A percentile compares a stretch with the other conserved stretches of the same genome.
phyloP scores from a whole-genome alignment of 2,797 vertebrate genomes.

The Malurus leucopterus region DNA sequence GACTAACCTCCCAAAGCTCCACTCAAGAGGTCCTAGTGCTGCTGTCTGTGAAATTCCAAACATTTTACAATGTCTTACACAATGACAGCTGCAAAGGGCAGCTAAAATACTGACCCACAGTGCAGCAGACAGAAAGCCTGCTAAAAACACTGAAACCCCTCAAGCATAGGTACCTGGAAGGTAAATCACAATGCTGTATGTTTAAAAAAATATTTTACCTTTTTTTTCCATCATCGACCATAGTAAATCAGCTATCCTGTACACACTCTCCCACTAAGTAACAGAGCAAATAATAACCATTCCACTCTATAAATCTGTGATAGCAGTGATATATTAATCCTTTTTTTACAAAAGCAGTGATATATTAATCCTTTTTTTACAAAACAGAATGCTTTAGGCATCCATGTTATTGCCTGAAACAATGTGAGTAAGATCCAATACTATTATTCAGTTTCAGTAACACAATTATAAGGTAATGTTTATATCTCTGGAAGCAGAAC shows the following conservation, averaged over 20 bases:
- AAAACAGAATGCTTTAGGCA: not conserved
- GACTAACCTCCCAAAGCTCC: not conserved
- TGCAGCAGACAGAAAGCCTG: not conserved
- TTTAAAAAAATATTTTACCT: not conserved
- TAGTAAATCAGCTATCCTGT: not conserved
- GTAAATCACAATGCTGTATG: not conserved
- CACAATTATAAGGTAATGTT: constrained; percentile 15
- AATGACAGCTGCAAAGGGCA: not conserved
- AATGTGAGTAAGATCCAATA: not conserved
- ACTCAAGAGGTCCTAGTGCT: not conserved
- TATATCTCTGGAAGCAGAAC: not conserved
- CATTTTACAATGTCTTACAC: not conserved
- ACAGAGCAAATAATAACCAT: not conserved
- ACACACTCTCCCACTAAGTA: rapidly evolving
- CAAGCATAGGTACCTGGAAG: not conserved
- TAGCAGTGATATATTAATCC: not conserved
- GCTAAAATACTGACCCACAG: not conserved
- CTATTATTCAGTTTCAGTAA: not conserved
- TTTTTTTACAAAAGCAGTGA: not conserved
- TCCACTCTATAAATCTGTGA: not conserved
- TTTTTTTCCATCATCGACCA: not conserved
- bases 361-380: not conserved
- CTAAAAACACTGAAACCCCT: not conserved
- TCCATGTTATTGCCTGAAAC: not conserved
- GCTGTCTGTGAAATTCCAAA: not conserved